phyloP scores from a whole-genome alignment of 2,888 invertebrate species.

The Nymphalis urticae region DNA sequence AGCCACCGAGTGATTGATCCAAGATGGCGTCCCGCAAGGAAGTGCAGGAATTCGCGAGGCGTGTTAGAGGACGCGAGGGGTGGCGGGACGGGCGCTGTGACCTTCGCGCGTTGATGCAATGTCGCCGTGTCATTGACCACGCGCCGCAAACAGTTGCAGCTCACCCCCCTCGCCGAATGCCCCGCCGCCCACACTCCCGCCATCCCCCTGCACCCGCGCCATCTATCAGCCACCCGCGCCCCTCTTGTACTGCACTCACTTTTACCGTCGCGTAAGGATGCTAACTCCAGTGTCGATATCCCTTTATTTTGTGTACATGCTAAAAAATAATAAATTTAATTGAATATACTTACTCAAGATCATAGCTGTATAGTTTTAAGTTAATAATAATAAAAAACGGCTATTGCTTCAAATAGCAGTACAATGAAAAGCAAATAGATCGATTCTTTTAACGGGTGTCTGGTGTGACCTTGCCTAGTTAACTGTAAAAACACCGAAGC shows the following conservation, averaged over 20 bases:
- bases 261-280: conserved; percentile 32
- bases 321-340: not conserved
- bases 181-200: conserved; percentile 36
- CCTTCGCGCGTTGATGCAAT: conserved; percentile 80
- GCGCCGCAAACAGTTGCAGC: conserved; percentile 51
- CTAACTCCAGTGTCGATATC: conserved; percentile 19
- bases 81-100: conserved; percentile 55
- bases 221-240: conserved; percentile 32
- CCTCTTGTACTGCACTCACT: conserved; percentile 24
- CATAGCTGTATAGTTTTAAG: conserved; percentile 3
- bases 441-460: conserved; percentile 20
- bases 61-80: conserved; percentile 48
- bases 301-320: conserved; percentile 6
- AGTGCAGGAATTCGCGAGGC: conserved; percentile 62
- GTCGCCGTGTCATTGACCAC: conserved; percentile 81
- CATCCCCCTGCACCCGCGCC: conserved; percentile 26
- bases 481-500: conserved; percentile 36
- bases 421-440: conserved; percentile 22
- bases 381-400: conserved; percentile 31
- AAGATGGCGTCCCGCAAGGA: conserved; percentile 70
- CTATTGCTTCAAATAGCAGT: conserved; percentile 11
- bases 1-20: conserved; percentile 61
- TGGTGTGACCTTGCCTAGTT: conserved; percentile 36
- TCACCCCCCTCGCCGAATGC: conserved; percentile 42
- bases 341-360: conserved; percentile 13